These are phyloP conservation scores for Patella pellucida DNA, from an alignment of 2,888 invertebrate genomes.

Conservation along the genomic window DNA sequence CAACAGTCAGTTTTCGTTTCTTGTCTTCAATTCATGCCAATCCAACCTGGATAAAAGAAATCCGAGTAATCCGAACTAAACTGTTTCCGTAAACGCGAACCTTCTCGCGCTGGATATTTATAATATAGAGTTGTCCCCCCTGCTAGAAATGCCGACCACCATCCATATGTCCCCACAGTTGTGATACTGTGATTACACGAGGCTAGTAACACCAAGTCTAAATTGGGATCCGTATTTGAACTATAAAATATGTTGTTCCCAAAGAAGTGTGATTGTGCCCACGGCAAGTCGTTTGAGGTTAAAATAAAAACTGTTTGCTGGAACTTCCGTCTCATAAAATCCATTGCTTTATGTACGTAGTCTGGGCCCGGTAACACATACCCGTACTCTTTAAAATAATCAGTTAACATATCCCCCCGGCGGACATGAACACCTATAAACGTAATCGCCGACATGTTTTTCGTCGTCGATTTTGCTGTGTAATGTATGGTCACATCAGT, in stretches of 20 bases:
- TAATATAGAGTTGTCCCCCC: conserved; percentile 4
- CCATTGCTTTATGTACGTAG: background rate
- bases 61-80: background rate
- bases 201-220: background rate
- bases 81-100: background rate
- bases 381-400: background rate
- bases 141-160: conserved; percentile 1
- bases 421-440: background rate
- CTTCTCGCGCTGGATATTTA: conserved; percentile 2
- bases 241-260: background rate
- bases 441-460: background rate
- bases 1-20: too few species aligned
- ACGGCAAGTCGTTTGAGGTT: background rate
- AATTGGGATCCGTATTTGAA: background rate
- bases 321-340: background rate
- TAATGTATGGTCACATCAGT: background rate
- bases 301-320: background rate
- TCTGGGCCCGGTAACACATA: background rate
- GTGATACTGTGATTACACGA: background rate
- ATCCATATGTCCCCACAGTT: background rate
- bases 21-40: background rate
- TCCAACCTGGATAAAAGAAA: background rate
- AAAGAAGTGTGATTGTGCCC: background rate
- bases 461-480: background rate
- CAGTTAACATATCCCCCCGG: background rate